A percentile compares a stretch with the other conserved stretches of the same genome.
Evolutionary conservation across 2,113 vertebrate genomes (phyloP).

Genomic region (Gymnarchus niloticus): DNA sequence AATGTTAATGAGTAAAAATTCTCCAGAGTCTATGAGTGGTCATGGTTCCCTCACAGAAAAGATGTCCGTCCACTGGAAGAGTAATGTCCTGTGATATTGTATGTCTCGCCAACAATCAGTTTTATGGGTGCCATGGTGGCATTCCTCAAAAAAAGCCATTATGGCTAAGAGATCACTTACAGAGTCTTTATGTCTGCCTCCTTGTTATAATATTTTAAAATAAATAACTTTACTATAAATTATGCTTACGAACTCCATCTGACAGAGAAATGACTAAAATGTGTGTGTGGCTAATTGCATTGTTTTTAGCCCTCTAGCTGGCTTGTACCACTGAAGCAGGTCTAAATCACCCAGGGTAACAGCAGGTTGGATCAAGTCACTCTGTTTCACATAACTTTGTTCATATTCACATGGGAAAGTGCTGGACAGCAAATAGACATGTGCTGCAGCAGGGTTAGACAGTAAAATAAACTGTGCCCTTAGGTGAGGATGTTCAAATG

Average conservation of each 20-base stretch:
- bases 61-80: not conserved
- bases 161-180: not conserved
- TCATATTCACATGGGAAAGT: not conserved
- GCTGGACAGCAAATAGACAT: not conserved
- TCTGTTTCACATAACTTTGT: not conserved
- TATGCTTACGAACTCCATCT: not conserved
- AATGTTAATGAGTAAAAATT: conserved; percentile 12
- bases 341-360: not conserved
- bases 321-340: not conserved
- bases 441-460: no score
- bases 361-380: not conserved
- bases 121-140: not conserved
- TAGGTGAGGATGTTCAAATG: not conserved
- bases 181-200: not conserved
- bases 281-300: not conserved
- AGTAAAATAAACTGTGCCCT: not conserved
- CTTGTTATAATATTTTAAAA: not conserved
- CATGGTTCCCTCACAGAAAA: not conserved
- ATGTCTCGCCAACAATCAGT: not conserved
- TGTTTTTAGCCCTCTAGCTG: conserved; percentile 5
- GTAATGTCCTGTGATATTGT: not conserved
- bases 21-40: conserved; percentile 2
- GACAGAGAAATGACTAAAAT: not conserved
- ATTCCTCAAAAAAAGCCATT: not conserved
- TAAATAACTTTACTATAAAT: not conserved